Base-by-base conservation (phyloP, 1,140 invertebrate species). In the Leptinotarsa defecta region DNA sequence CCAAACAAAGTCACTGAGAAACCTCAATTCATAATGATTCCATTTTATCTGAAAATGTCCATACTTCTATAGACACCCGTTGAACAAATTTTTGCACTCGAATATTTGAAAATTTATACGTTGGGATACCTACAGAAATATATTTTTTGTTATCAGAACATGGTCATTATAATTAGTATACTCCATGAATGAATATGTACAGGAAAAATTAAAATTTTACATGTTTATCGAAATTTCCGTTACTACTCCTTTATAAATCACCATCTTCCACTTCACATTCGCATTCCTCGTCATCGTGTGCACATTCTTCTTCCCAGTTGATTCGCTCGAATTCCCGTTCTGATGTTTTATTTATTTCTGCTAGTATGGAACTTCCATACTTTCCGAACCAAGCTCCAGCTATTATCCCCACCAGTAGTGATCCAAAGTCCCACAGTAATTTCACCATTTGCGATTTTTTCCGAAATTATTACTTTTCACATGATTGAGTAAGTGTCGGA, bases 251-350 rank as follows among this genome's bases (percentile, higher is more conserved):
- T 70, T 3, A 70, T 49, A 70, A 19, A 22, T 70, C 68, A 3
- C n/a, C 68, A 17, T 70, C n/a, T 17, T 49, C 68, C 1, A 70
- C 65, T 61, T 71, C 74, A 57, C 67, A 73, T 17, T 78, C 74
- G 62, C 77, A 78, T 15, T 57, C 15, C 8, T 11, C 34, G 48
- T 71, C 67, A n/a, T 68, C 20, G 1, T 73, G 48, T 48, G 65
- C 74, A 49, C 77, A 78, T 62, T 48, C 68, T n/a, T 73, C 74
- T 48, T 75, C 65, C 74, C 74, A 78, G 48, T 78, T 76, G 43
- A 43, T 48, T 13, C 48, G 27, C 13, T 70, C 24, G 17, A 13
- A 34, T 13, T 34, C 48, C 13, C 8, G 67, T 48, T 49, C 68
- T 65, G 17, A n/a, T 19, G 20, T 8, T 13, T 20, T 65, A 62